A percentile compares a stretch with the other conserved stretches of the same genome.
Evolutionary conservation across 2,113 vertebrate genomes (phyloP).

Genomic region (Cavia aperea): DNA sequence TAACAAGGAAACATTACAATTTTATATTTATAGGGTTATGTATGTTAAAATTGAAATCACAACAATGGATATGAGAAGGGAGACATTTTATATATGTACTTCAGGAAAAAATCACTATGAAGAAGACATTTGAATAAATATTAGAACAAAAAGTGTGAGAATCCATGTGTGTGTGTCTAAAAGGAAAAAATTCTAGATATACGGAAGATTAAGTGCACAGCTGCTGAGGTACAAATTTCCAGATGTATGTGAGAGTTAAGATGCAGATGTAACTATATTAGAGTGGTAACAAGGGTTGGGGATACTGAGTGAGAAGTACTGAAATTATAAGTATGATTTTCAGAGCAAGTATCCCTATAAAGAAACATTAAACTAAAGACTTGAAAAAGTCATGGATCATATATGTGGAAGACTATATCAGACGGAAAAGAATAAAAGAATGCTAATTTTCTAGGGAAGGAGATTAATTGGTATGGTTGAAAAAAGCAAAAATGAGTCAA

Average conservation of each 20-base stretch:
- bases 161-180: not conserved
- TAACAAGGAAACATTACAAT: not conserved
- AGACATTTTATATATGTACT: not conserved
- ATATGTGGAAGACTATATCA: not conserved
- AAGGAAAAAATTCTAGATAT: not conserved
- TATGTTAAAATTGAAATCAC: not conserved
- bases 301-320: not conserved
- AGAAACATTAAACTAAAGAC: not conserved
- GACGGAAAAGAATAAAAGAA: not conserved
- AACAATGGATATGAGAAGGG: not conserved
- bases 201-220: not conserved
- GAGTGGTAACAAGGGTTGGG: not conserved
- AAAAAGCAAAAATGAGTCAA: not conserved
- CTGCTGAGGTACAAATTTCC: not conserved
- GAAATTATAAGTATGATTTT: not conserved
- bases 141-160: not conserved
- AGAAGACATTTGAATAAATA: not conserved
- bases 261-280: not conserved
- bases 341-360: not conserved
- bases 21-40: not conserved
- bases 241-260: not conserved
- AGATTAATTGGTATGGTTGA: not conserved
- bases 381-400: not conserved
- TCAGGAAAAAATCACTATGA: not conserved
- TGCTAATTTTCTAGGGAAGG: not conserved